phyloP scores from a whole-genome alignment of 2,888 invertebrate genomes.

The Eupithecia subfuscata region DNA sequence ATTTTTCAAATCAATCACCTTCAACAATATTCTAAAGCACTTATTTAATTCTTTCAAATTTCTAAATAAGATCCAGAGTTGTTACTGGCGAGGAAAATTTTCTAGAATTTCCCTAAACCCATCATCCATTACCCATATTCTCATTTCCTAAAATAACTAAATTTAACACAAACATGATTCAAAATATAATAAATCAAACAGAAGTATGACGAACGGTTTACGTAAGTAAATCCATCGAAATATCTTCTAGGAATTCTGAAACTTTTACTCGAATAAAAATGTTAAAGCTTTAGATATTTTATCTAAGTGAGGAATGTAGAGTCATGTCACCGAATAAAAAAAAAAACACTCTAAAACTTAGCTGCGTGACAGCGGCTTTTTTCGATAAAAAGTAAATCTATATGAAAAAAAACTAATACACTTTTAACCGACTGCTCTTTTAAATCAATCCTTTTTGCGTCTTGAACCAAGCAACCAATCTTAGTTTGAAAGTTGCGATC shows the following conservation, averaged over 20 bases:
- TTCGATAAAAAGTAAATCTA: background rate
- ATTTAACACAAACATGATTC: constrained; percentile 16
- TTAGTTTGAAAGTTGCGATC: background rate
- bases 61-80: background rate
- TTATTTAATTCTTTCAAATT: background rate
- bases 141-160: constrained; percentile 24
- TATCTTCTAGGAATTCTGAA: background rate
- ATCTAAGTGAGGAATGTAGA: background rate
- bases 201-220: background rate
- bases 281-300: background rate
- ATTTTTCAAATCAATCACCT: background rate
- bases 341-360: background rate
- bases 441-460: background rate
- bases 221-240: background rate
- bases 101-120: constrained; percentile 21
- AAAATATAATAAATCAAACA: constrained; percentile 21
- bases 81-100: background rate
- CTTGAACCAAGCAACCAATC: background rate
- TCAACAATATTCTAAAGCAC: background rate
- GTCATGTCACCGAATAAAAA: background rate
- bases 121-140: constrained; percentile 12
- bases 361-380: background rate
- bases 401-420: background rate
- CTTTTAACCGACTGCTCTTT: background rate
- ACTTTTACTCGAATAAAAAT: background rate